Evolutionary conservation across 2,797 vertebrate genomes (phyloP), one percentile per base, ranked within the genome.

Genomic region (Lophius americanus): DNA sequence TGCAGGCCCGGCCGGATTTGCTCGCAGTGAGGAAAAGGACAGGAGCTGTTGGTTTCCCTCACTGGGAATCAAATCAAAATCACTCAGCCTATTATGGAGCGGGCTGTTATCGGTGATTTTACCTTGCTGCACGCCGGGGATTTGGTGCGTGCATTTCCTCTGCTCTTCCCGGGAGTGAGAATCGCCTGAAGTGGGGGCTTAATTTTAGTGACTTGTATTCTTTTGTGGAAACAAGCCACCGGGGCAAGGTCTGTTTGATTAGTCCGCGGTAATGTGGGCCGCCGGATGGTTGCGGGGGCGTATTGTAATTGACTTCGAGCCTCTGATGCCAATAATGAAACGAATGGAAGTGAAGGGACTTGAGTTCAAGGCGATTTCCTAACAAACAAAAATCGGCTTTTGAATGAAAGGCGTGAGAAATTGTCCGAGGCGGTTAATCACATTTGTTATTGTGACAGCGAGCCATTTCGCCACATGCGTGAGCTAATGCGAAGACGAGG

Each of bases 21-120:
- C 83, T 86, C 62, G 7, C 85, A 64, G 85, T 61, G 63, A 81
- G 83, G 56, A 68, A 49, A 73, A 11, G 75, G 77, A 78, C 44
- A 23, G 76, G 37, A 81, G 78, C 84, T 75, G 70, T 79, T 83
- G 86, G 89, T 88, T 89, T 76, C 1, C 42, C 89, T 86, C 79
- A 65, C 87, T 85, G 76, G 83, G 88, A 89, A 84, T 85, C 87
- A 83, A 90, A 89, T 87, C 78, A 83, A 85, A 91, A 91, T 84
- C 84, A 79, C 69, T 35, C 66, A 78, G 79, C 72, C 85, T 78
- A 74, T 86, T 88, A 85, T 86, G 75, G 75, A 70, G 57, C 33
- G 42, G 47, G 64, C 60, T 67, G 77, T 83, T 84, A 85, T 87
- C 88, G 62, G 73, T 63, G 63, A 49, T 68, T 73, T 73, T 82